Evolutionary conservation across 2,113 vertebrate species (phyloP).

Genomic region (Ondatra zibethicus): DNA sequence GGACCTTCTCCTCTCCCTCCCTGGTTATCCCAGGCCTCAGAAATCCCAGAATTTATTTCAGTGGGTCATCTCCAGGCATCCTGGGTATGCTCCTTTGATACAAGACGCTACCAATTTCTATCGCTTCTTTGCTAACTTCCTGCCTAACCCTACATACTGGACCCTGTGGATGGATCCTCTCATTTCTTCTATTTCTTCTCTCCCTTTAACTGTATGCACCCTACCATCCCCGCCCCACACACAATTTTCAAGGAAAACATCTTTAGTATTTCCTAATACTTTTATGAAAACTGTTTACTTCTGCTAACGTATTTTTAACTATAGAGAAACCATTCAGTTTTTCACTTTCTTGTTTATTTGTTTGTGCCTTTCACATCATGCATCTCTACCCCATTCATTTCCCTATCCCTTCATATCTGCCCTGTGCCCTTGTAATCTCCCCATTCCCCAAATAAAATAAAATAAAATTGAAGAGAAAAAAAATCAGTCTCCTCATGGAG

Average conservation of each 20-base stretch:
- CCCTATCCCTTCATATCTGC: too few species aligned
- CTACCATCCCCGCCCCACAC: background rate
- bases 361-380: background rate
- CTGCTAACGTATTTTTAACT: background rate
- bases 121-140: background rate
- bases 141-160: background rate
- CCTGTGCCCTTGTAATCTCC: too few species aligned
- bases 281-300: background rate
- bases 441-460: too few species aligned
- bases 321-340: background rate
- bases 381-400: background rate
- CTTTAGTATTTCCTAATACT: conserved; percentile 21
- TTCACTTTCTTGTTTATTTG: background rate
- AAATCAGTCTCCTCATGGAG: too few species aligned
- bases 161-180: background rate
- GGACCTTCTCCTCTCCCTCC: background rate
- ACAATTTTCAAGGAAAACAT: background rate
- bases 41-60: background rate
- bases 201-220: background rate
- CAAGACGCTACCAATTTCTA: background rate
- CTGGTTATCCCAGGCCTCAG: background rate
- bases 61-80: background rate
- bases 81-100: background rate
- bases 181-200: background rate
- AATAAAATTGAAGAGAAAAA: too few species aligned